Percentiles rank a stretch among this genome's conserved stretches.
Evolutionary conservation across 2,888 invertebrate genomes (phyloP).

Genomic region (Arctia plantaginis): DNA sequence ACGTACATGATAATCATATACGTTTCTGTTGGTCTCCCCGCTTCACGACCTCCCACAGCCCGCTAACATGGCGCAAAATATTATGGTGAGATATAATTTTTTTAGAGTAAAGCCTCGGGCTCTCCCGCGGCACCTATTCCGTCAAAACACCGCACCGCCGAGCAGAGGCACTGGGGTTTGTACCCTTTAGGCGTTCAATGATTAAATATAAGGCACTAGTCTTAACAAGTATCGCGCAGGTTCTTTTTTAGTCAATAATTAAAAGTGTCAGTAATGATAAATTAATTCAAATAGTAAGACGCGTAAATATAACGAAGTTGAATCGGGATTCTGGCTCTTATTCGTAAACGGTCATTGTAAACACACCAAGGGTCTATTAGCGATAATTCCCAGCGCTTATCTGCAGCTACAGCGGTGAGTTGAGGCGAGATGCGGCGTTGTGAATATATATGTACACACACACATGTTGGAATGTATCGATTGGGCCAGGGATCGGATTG

Average conservation of each 20-base stretch:
- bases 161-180: neutral
- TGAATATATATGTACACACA: no score
- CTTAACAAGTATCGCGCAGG: neutral
- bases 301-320: neutral
- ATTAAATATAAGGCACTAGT: neutral
- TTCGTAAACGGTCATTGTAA: neutral
- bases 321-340: neutral
- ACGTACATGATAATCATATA: conserved; percentile 6
- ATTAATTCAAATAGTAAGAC: neutral
- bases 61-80: neutral
- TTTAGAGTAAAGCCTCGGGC: neutral
- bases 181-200: neutral
- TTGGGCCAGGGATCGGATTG: no score
- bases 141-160: neutral
- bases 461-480: no score
- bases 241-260: neutral
- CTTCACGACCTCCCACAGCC: neutral
- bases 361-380: neutral
- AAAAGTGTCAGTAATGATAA: neutral
- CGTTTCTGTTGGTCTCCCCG: neutral
- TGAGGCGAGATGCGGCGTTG: no score
- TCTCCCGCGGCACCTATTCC: neutral
- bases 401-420: no score
- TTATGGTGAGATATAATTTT: neutral
- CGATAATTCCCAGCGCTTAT: neutral